Evolutionary conservation across 2,797 vertebrate species (phyloP), one percentile per base, ranked within the genome.

Genomic region (Microctenopoma stevenorrisi): DNA sequence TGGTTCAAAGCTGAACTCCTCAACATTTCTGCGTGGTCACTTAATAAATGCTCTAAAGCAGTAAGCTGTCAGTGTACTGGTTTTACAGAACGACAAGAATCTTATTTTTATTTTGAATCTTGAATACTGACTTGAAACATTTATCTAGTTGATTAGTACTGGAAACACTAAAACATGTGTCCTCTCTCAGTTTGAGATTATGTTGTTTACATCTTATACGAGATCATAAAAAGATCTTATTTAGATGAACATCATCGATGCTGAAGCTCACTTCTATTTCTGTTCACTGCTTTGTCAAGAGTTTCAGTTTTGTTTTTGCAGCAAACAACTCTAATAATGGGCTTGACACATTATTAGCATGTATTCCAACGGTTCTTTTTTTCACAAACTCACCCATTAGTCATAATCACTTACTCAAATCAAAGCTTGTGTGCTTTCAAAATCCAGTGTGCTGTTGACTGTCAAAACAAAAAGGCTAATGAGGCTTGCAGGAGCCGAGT

Each of bases 391-490:
- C 14, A 5, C n/a, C 4, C 48, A 40, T 30, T 48, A 55, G 37
- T 67, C 30, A 59, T 18, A 59, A 30, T 56, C 33, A 60, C 46
- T 47, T n/a, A 30, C 25, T 63, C 12, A 18, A 26, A 33, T 68
- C 18, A 62, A 76, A 61, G 47, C 35, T 52, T 18, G 3, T 28
- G 25, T 54, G 52, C 16, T 64, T 57, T 48, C 11, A 0, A 56
- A 53, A 63, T 38, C 44, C 46, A 52, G 22, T 60, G 10, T 13
- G 4, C 4, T 57, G 49, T 54, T 56, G 35, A 59, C 44, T 75
- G 64, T 12, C 54, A 64, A 64, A 69, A 66, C 64, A 49, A 26
- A 71, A 40, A 47, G 7, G 33, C 73, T 74, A 71, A 84, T 58
- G 43, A 82, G 60, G 38, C 51, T 48, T 35, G 30, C 43, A 25